A percentile compares a stretch with the other conserved stretches of the same genome.
These are phyloP conservation scores for Equus quagga DNA, from an alignment of 2,113 vertebrate genomes.

Conservation along the genomic window DNA sequence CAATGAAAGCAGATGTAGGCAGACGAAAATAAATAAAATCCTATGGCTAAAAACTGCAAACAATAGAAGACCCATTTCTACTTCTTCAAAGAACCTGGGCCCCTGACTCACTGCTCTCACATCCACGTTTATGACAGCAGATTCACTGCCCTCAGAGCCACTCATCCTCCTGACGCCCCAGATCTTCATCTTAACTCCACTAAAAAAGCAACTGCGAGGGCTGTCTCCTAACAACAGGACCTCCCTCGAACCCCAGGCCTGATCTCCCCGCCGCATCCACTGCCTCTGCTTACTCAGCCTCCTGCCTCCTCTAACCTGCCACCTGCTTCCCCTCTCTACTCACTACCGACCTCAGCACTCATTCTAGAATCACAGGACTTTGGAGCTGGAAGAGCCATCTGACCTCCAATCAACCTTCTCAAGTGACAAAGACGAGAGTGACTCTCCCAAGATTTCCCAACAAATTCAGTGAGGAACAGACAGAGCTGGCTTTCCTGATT, in stretches of 20 bases:
- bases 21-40: neutral
- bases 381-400: neutral
- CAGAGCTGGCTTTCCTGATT: neutral
- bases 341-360: neutral
- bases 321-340: neutral
- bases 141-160: neutral
- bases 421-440: neutral
- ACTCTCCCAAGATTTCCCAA: neutral
- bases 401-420: neutral
- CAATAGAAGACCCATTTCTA: neutral
- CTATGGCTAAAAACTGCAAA: neutral
- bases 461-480: neutral
- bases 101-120: neutral
- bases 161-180: neutral
- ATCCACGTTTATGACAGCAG: fast-evolving
- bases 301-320: neutral
- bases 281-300: neutral
- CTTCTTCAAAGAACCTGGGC: neutral
- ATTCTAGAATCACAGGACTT: neutral
- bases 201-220: neutral
- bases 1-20: neutral
- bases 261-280: neutral
- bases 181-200: neutral
- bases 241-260: neutral
- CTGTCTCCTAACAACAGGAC: neutral